A percentile compares a stretch with the other conserved stretches of the same genome.
Evolutionary conservation across 2,888 invertebrate species (phyloP).

Genomic region (Limulus polyphemus): DNA sequence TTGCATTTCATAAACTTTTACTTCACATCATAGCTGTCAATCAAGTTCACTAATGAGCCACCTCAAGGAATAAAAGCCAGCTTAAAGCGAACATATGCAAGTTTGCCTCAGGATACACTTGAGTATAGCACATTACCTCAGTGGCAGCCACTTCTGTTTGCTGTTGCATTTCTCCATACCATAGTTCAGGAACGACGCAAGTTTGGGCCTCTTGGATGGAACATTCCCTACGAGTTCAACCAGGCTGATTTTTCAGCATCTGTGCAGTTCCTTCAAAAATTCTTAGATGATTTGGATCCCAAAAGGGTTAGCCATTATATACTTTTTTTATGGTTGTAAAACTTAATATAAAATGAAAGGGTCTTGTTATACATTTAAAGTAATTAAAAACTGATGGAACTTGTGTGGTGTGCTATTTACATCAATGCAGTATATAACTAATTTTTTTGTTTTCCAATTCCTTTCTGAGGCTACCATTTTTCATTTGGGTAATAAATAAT

Average conservation of each 20-base stretch:
- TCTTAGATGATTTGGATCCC: conserved; percentile 90
- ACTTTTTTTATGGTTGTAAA: conserved; percentile 1
- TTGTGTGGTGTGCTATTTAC: no score
- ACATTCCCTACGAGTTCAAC: conserved; percentile 91
- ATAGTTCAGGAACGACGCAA: conserved; percentile 89
- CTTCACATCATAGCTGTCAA: conserved; percentile 60
- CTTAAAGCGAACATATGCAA: conserved; percentile 83
- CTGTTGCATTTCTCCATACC: conserved; percentile 87
- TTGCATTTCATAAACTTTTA: no score
- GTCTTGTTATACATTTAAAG: no score
- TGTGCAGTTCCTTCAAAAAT: conserved; percentile 90
- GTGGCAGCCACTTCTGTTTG: conserved; percentile 87
- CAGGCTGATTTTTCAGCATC: conserved; percentile 92
- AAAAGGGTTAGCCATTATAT: conserved; percentile 51
- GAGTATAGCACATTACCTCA: conserved; percentile 82
- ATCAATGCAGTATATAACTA: no score
- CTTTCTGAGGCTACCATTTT: no score
- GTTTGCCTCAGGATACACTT: conserved; percentile 70
- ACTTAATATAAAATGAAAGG: no score
- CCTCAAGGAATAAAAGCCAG: conserved; percentile 90
- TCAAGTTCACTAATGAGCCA: conserved; percentile 95
- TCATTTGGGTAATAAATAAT: no score
- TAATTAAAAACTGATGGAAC: no score
- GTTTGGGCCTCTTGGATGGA: conserved; percentile 94
- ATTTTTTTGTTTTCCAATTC: no score